These are phyloP conservation scores for Trissolcus japonicus DNA, from an alignment of 2,888 invertebrate species.

Conservation along the genomic window DNA sequence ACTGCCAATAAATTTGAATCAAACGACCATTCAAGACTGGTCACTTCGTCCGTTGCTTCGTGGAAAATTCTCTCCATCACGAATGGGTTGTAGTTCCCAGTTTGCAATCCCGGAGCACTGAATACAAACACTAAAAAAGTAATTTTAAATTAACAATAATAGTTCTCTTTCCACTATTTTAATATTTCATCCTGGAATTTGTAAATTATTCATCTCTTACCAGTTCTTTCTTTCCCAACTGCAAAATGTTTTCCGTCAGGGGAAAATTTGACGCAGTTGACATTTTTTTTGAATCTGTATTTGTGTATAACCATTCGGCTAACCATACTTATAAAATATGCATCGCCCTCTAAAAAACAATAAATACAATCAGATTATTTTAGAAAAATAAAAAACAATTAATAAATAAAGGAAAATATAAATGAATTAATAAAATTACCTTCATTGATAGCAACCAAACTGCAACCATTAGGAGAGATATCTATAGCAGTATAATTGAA, in stretches of 20 bases:
- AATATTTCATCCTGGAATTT: too few species aligned
- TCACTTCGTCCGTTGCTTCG: conserved; percentile 89
- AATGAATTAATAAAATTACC: conserved; percentile 74
- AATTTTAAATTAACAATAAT: conserved; percentile 10
- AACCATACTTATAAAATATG: conserved; percentile 89
- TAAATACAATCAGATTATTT: conserved; percentile 60
- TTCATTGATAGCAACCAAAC: conserved; percentile 92
- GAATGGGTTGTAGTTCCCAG: conserved; percentile 92
- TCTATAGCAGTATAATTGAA: conserved; percentile 91
- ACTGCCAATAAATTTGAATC: conserved; percentile 94
- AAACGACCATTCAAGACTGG: conserved; percentile 93
- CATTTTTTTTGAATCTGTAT: conserved; percentile 87
- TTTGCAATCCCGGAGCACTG: conserved; percentile 87
- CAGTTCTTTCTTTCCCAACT: conserved; percentile 89
- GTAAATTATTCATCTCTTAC: conserved; percentile 73
- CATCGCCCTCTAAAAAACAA: conserved; percentile 82
- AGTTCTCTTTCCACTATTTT: too few species aligned
- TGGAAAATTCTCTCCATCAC: conserved; percentile 88
- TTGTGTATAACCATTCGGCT: conserved; percentile 89
- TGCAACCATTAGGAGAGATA: conserved; percentile 91
- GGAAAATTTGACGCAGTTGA: conserved; percentile 90
- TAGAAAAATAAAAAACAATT: conserved; percentile 10
- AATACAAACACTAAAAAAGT: conserved; percentile 87
- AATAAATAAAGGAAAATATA: too few species aligned
- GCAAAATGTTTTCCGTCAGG: conserved; percentile 96